A percentile compares a stretch with the other conserved stretches of the same genome.
These are phyloP conservation scores for Protobothrops flavoviridis DNA, from an alignment of 2,113 vertebrate species.

Conservation along the genomic window DNA sequence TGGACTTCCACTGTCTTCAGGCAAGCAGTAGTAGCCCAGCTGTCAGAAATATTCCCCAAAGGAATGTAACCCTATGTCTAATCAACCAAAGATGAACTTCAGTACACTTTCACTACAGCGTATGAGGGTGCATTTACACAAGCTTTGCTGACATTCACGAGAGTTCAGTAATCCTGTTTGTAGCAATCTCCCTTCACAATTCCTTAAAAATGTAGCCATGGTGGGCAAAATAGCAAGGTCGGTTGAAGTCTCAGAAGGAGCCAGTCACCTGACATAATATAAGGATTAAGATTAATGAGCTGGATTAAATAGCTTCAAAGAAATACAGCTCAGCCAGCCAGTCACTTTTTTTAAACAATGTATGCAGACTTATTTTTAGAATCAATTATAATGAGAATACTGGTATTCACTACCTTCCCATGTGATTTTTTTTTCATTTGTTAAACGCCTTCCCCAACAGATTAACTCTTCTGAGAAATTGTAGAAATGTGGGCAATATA, in stretches of 20 bases:
- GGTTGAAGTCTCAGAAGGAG: constrained; percentile 51
- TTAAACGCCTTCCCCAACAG: not conserved
- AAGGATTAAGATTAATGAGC: constrained; percentile 47
- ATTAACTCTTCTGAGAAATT: not conserved
- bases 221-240: constrained; percentile 39
- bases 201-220: constrained; percentile 30
- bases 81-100: constrained; percentile 22
- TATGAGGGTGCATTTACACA: constrained; percentile 29
- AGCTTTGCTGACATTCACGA: constrained; percentile 33
- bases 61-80: constrained; percentile 17
- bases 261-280: constrained; percentile 51
- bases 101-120: not conserved
- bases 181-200: constrained; percentile 17
- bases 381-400: not conserved
- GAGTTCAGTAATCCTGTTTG: constrained; percentile 14
- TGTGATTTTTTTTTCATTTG: not conserved
- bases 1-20: not conserved
- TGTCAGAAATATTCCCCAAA: not conserved
- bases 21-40: not conserved
- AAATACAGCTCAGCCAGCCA: constrained; percentile 3
- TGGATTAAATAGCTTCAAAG: constrained; percentile 29
- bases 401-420: not conserved
- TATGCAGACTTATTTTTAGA: not conserved
- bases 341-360: not conserved
- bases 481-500: not conserved